Evolutionary conservation across 2,888 invertebrate genomes (phyloP).

Genomic region (Pristionchus entomophagus): DNA sequence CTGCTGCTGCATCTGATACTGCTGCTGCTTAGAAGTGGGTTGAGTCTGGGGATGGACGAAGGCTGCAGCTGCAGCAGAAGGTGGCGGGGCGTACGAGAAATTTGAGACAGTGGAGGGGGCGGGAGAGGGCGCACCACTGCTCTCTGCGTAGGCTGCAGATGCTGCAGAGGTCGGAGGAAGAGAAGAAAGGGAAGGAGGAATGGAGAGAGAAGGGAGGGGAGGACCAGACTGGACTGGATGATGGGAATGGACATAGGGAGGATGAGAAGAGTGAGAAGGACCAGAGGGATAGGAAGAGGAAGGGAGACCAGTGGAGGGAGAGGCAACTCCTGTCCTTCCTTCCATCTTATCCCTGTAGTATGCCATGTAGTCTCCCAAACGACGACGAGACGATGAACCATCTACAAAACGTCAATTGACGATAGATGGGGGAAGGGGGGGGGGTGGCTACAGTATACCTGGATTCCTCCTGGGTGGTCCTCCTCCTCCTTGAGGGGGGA

Average conservation of each 20-base stretch:
- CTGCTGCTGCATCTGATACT: constrained; percentile 44
- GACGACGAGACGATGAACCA: constrained; percentile 48
- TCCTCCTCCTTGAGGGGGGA: constrained; percentile 41
- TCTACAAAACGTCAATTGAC: background rate
- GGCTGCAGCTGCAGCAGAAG: background rate
- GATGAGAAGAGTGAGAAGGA: constrained; percentile 31
- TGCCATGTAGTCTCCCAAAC: constrained; percentile 62
- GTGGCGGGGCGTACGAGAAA: constrained; percentile 27
- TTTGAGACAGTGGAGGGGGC: constrained; percentile 39
- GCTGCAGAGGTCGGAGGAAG: too few species aligned
- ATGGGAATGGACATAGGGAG: constrained; percentile 32
- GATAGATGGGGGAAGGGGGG: background rate
- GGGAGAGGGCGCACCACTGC: constrained; percentile 34
- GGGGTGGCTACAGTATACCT: background rate
- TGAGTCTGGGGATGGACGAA: background rate
- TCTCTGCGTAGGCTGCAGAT: constrained; percentile 4
- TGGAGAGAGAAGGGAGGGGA: constrained; percentile 6
- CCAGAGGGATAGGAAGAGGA: background rate
- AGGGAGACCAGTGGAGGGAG: constrained; percentile 34
- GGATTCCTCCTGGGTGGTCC: background rate
- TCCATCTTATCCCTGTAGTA: constrained; percentile 59
- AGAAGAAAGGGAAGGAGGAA: background rate
- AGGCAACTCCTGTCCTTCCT: background rate
- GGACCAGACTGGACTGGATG: constrained; percentile 22
- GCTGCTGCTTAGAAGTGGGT: constrained; percentile 29